phyloP scores from a whole-genome alignment of 92 coral and sea anemone genomes.

The Epizoanthus ramosus region DNA sequence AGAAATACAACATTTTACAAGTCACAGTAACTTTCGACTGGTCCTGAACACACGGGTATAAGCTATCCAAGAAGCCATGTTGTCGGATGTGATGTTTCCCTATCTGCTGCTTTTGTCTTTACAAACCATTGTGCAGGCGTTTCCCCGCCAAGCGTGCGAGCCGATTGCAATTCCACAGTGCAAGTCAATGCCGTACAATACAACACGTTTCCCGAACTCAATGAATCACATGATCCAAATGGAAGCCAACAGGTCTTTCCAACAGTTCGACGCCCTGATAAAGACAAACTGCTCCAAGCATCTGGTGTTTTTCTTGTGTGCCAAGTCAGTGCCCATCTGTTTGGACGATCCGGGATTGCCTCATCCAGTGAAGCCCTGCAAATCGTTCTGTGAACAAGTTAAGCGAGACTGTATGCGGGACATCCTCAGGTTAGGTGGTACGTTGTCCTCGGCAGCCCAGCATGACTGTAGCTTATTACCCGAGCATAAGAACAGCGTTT shows the following conservation, averaged over 20 bases:
- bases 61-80: neutral
- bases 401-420: slow-evolving; percentile 68
- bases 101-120: neutral
- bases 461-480: slow-evolving; percentile 75
- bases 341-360: slow-evolving; percentile 33
- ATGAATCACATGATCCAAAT: slow-evolving; percentile 58
- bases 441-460: slow-evolving; percentile 50
- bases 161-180: slow-evolving; percentile 72
- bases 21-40: no score
- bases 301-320: slow-evolving; percentile 80
- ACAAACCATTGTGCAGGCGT: neutral
- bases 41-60: neutral
- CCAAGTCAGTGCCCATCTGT: slow-evolving; percentile 82
- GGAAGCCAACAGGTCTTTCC: slow-evolving; percentile 38
- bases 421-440: slow-evolving; percentile 39
- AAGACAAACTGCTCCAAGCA: slow-evolving; percentile 71
- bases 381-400: slow-evolving; percentile 74
- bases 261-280: slow-evolving; percentile 44
- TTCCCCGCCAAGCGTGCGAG: slow-evolving; percentile 52
- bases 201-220: slow-evolving; percentile 77
- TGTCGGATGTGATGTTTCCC: neutral
- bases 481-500: slow-evolving; percentile 67
- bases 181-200: slow-evolving; percentile 73
- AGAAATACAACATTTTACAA: no score
- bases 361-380: slow-evolving; percentile 79